Base-by-base conservation (phyloP, 2,888 invertebrate species). In the Coelinius sp. region DNA sequence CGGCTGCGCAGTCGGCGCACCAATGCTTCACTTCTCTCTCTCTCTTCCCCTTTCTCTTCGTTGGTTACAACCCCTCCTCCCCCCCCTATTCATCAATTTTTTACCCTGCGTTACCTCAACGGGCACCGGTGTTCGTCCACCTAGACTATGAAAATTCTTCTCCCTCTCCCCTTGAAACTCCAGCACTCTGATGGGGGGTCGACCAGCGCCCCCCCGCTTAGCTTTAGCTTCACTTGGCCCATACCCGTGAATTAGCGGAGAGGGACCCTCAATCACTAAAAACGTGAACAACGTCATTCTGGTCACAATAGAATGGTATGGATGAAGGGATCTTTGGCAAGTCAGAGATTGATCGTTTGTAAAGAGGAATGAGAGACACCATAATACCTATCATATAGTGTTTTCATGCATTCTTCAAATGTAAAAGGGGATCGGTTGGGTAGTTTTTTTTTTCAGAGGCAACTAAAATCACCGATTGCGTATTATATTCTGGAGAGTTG, bases 1-100 rank as follows among this genome's bases (percentile, higher is more conserved):
- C 74, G 78, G 75, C 77, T 77, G 77, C 79, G 78, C 80, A 77
- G 79, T 81, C 78, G 78, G 78, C 75, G 17, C 17, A 20, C 59
- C 59, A 35, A 31, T 2, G 7, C 27, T 53, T n/a, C 31, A 31
- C 27, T 4, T 20, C 59, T 59, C 20, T 27, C 25, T 53, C 25
- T n/a, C 10, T 17, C 14, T 31, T 59, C 7, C 69, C 66, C 49
- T 65, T 64, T 71, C 68, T 17, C 31, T 67, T 14, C 38, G 56
- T 49, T 59, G 41, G 64, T 73, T 70, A 62, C 68, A 56, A 67
- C 59, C 6, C 38, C 59, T n/a, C 64, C 65, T 68, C 62, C 10
- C 31, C 62, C 27, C 17, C 70, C 38, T 25, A 25, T 10, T 52
- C 17, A 17, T 49, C 59, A 64, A 25, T 64, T 73, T 69, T 67